Conservation (phyloP, 2,113 vertebrate species). For the Tupaia tana region DNA sequence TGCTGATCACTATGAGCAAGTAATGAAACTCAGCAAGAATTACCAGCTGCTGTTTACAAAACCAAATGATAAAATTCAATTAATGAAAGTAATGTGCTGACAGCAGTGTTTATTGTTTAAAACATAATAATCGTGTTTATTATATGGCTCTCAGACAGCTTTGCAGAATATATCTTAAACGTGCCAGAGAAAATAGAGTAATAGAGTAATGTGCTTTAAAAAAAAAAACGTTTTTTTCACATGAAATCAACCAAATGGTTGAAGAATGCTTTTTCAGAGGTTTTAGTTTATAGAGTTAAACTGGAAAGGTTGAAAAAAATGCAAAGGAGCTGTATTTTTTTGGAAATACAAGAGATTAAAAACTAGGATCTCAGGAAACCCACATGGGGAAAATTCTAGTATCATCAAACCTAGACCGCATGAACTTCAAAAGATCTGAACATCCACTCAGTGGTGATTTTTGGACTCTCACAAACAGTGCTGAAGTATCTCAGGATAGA, state of each 20-base stretch:
- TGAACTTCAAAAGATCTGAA: conserved; percentile 73
- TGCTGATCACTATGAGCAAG: conserved; percentile 35
- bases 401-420: conserved; percentile 77
- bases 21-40: conserved; percentile 69
- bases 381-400: conserved; percentile 72
- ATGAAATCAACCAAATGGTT: conserved; percentile 54
- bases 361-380: conserved; percentile 58
- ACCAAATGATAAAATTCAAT: conserved; percentile 59
- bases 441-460: conserved; percentile 73
- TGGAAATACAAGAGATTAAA: conserved; percentile 67
- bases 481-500: conserved; percentile 80
- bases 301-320: conserved; percentile 46
- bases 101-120: conserved; percentile 58
- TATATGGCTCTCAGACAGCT: conserved; percentile 65
- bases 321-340: conserved; percentile 58
- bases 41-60: conserved; percentile 71
- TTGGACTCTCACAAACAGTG: conserved; percentile 60
- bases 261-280: conserved; percentile 36
- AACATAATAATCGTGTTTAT: conserved; percentile 69
- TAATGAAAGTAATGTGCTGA: conserved; percentile 72
- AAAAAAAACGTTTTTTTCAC: neutral
- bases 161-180: conserved; percentile 33
- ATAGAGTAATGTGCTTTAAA: neutral
- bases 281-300: conserved; percentile 55
- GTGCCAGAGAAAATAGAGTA: neutral